Base-by-base conservation (phyloP, 2,797 vertebrate genomes). In the Calcarius lapponicus region DNA sequence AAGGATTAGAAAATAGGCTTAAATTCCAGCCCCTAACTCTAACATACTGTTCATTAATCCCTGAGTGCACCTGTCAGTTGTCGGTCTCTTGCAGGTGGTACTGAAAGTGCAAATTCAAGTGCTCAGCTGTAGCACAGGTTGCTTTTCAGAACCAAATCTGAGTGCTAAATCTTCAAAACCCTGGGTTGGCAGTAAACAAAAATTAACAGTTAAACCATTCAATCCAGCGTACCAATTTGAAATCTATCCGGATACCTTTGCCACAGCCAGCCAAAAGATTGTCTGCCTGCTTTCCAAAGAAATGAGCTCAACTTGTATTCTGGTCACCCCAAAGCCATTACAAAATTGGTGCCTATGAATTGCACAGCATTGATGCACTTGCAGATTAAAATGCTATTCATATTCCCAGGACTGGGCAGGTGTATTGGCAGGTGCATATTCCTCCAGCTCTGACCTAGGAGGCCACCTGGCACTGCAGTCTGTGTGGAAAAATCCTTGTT, bases 41-140 rank as follows among this genome's bases (percentile, higher is more conserved):
- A 81, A 76, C 71, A 57, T 31, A 71, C 62, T 89, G 22, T 79
- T 88, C 0, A 10, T 71, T 95, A 94, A 96, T 97, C 97, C 97
- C 98, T 97, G 97, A 98, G 98, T 97, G 91, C 95, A 95, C 93
- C 96, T 95, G 90, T 90, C 93, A 90, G 7, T 38, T 73, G n/a
- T 51, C 19, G 5, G 34, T 78, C 69, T 81, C 48, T 81, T 89
- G 69, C 83, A 91, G 85, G 80, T 47, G 66, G 84, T 42, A 60
- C 51, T 43, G 36, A 70, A 87, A 94, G 86, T 72, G 72, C 72
- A 78, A 91, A 92, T 81, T 74, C 80, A 76, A 74, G 60, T 79
- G 53, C 75, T 86, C 85, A 76, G 53, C 88, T 94, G 80, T 73
- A 90, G 86, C 82, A 90, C 72, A 80, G 38, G 38, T 82, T 86